A percentile compares a stretch with the other conserved stretches of the same genome.
These are phyloP conservation scores for fruit fly (Drosophila melanogaster) DNA, from an alignment of 1,140 invertebrate species.

Conservation along the genomic window Release_6_plus_ISO1_MT NC_004354.4:4978001-4978500, in stretches of 20 bases:
- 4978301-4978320: conserved; percentile 17
- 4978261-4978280: conserved; percentile 18
- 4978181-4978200: conserved; percentile 7
- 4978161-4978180: neutral
- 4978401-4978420: neutral
- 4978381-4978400: neutral
- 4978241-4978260: conserved; percentile 37
- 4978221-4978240: conserved; percentile 28
- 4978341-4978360: conserved; percentile 7
- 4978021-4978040: conserved; percentile 59
- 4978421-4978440: neutral
- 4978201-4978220: conserved; percentile 24
- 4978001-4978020: conserved; percentile 50
- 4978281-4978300: conserved; percentile 38
- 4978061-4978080: too few relatives aligned
- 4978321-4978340: conserved; percentile 30
- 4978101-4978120: conserved; percentile 22
- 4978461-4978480: neutral
- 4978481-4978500: neutral
- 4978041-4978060: conserved; percentile 39
- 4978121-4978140: conserved; percentile 4
- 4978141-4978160: neutral
- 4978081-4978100: conserved; percentile 49
- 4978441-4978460: neutral
- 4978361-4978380: conserved; percentile 13